A percentile compares a stretch with the other conserved stretches of the same genome.
Conservation (phyloP, 2,797 vertebrate genomes). For the Sebastes nivosus region DNA sequence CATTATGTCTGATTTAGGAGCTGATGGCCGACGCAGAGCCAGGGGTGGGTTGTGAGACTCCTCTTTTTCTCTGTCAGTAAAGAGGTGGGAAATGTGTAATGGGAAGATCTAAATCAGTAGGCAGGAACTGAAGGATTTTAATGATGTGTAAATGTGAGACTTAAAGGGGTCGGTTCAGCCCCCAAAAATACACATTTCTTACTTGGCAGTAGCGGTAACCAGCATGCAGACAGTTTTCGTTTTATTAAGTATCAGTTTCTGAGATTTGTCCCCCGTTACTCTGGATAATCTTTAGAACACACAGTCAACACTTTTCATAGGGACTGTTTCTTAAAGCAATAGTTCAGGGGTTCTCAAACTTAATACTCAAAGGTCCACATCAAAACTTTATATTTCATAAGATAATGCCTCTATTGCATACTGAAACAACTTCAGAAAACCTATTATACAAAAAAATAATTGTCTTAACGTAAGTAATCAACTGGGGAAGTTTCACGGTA, state of each 20-base stretch:
- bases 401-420: no score
- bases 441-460: no score
- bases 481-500: no score
- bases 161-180: not conserved
- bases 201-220: not conserved
- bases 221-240: not conserved
- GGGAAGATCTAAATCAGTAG: conserved; percentile 35
- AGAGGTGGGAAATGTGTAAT: conserved; percentile 31
- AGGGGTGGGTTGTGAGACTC: conserved; percentile 25
- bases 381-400: no score
- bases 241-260: not conserved
- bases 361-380: no score
- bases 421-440: no score
- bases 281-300: not conserved
- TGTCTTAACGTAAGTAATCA: no score
- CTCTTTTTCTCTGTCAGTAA: conserved; percentile 35
- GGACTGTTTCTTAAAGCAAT: not conserved
- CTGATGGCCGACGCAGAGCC: conserved; percentile 44
- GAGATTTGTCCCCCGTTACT: not conserved
- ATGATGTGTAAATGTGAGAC: conserved; percentile 17
- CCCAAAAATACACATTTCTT: not conserved
- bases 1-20: conserved; percentile 68
- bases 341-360: no score
- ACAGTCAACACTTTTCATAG: not conserved
- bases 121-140: conserved; percentile 16